Percentiles rank a stretch among this genome's conserved stretches.
These are phyloP conservation scores for Alloscopus bannaensis DNA, from an alignment of 2,888 invertebrate species.

Conservation along the genomic window DNA sequence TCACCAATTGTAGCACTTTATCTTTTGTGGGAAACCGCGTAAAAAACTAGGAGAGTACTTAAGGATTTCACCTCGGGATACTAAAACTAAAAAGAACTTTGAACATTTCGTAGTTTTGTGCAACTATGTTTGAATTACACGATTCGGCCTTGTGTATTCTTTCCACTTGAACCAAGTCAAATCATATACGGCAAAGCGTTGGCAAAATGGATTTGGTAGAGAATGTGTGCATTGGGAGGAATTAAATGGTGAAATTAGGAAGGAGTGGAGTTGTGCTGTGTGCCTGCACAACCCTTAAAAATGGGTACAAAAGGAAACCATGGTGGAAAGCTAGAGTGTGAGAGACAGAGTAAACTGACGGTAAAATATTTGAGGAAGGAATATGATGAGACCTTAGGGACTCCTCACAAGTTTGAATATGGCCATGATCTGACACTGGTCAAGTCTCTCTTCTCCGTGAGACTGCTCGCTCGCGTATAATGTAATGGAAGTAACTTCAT, in stretches of 20 bases:
- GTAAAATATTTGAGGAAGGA: conserved; percentile 52
- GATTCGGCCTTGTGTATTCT: too few relatives aligned
- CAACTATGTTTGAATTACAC: too few relatives aligned
- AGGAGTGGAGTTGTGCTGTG: conserved; percentile 35
- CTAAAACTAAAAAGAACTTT: too few relatives aligned
- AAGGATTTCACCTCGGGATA: too few relatives aligned
- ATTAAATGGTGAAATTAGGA: conserved; percentile 54
- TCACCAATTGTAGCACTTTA: too few relatives aligned
- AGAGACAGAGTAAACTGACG: conserved; percentile 21
- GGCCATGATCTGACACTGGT: conserved; percentile 58
- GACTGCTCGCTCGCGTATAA: conserved; percentile 22
- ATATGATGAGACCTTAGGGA: conserved; percentile 59
- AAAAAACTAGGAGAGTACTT: too few relatives aligned
- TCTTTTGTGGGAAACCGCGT: too few relatives aligned
- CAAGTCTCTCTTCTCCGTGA: conserved; percentile 27
- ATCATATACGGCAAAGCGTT: conserved; percentile 4
- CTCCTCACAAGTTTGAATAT: conserved; percentile 49
- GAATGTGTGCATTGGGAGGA: too few relatives aligned
- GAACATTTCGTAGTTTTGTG: too few relatives aligned
- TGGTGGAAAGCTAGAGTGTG: conserved; percentile 26
- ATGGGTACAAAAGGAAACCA: conserved; percentile 38
- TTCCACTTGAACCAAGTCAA: not conserved
- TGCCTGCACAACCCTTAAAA: too few relatives aligned
- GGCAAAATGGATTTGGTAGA: conserved; percentile 23
- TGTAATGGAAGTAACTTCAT: conserved; percentile 33